These are phyloP conservation scores for Embiotoca jacksoni DNA, from an alignment of 2,113 vertebrate genomes.

Conservation along the genomic window DNA sequence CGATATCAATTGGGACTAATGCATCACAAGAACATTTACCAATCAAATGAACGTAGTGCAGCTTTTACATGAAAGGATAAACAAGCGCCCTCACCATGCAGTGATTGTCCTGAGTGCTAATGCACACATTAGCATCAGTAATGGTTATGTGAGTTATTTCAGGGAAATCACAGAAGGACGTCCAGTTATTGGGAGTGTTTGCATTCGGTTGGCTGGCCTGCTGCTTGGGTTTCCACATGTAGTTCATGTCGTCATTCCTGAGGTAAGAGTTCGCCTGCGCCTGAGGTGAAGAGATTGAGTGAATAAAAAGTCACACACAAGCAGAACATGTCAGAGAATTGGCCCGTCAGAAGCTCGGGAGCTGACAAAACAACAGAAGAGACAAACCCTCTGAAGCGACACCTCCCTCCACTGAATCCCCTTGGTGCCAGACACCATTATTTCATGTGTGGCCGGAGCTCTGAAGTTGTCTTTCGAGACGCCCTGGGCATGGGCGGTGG, in stretches of 20 bases:
- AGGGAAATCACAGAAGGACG: slow-evolving; percentile 90
- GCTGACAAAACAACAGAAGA: not conserved
- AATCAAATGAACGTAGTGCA: slow-evolving; percentile 41
- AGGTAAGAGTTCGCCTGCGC: slow-evolving; percentile 69
- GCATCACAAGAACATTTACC: slow-evolving; percentile 47
- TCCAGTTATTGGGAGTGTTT: slow-evolving; percentile 75
- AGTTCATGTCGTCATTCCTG: slow-evolving; percentile 55
- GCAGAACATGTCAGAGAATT: not conserved
- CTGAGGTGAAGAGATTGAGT: slow-evolving; percentile 40
- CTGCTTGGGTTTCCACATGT: slow-evolving; percentile 54
- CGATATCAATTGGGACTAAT: slow-evolving; percentile 35
- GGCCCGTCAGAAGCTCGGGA: too few species aligned
- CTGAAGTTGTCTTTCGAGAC: slow-evolving; percentile 30
- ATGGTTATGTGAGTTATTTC: slow-evolving; percentile 91
- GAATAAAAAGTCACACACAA: not conserved
- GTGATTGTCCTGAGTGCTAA: slow-evolving; percentile 90
- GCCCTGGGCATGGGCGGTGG: not conserved
- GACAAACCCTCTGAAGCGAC: slow-evolving; percentile 61
- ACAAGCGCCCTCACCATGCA: slow-evolving; percentile 86
- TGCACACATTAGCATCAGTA: slow-evolving; percentile 80
- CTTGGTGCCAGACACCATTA: slow-evolving; percentile 84
- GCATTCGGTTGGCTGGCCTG: not conserved
- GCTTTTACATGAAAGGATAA: slow-evolving; percentile 46
- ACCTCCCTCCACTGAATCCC: slow-evolving; percentile 89
- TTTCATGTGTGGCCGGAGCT: slow-evolving; percentile 77